Conservation (phyloP, 2,888 invertebrate genomes). For the Cheiracanthium punctorium region DNA sequence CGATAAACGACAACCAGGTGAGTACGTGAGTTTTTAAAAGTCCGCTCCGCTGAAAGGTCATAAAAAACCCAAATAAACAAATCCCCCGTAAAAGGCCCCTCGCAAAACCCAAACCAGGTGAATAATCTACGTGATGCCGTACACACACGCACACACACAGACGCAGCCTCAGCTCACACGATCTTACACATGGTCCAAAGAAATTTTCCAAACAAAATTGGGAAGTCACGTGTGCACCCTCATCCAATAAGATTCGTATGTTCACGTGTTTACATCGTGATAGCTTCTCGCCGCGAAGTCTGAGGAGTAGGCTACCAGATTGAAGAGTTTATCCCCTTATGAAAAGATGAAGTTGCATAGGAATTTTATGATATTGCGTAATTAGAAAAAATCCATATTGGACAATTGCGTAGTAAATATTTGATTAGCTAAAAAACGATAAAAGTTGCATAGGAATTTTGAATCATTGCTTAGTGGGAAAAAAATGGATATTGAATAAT, state of each 20-base stretch:
- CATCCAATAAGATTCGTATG: slow-evolving; percentile 48
- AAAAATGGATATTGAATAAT: too few relatives aligned
- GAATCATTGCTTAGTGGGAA: too few relatives aligned
- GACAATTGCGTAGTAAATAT: slow-evolving; percentile 6
- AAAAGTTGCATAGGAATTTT: too few relatives aligned
- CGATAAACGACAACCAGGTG: too few relatives aligned
- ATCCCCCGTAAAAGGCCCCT: not conserved
- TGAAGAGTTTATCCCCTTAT: too few relatives aligned
- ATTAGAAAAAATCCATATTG: too few relatives aligned
- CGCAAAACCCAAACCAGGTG: not conserved
- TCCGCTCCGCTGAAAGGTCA: slow-evolving; percentile 13
- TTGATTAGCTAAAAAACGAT: too few relatives aligned
- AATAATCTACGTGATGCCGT: slow-evolving; percentile 47
- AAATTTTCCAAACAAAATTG: slow-evolving; percentile 39
- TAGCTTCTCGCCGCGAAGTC: slow-evolving; percentile 49
- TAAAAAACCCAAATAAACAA: slow-evolving; percentile 25
- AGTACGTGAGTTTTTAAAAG: not conserved
- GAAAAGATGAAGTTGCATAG: too few relatives aligned
- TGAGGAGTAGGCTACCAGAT: not conserved
- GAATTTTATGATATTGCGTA: slow-evolving; percentile 32
- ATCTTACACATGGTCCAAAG: slow-evolving; percentile 11
- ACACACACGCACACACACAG: slow-evolving; percentile 46
- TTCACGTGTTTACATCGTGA: slow-evolving; percentile 63
- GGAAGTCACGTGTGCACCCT: slow-evolving; percentile 24
- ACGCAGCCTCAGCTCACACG: not conserved